Conservation (phyloP, 2,888 invertebrate genomes). For the Drosophila hamatofila region DNA sequence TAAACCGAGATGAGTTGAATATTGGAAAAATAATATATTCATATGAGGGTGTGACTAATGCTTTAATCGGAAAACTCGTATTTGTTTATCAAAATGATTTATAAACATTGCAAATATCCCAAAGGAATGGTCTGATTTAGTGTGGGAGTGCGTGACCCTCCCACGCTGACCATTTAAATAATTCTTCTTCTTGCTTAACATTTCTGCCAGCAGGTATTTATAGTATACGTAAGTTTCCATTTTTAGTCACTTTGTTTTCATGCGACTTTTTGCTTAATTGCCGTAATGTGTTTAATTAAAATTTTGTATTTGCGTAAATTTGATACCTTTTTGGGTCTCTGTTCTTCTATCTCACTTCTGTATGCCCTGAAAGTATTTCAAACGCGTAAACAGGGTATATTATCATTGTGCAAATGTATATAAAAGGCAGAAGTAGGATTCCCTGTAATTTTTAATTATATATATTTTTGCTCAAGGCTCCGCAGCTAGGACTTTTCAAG, state of each 20-base stretch:
- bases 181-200: neutral
- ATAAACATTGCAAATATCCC: neutral
- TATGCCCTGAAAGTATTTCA: neutral
- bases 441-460: neutral
- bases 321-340: constrained; percentile 43
- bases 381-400: neutral
- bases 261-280: constrained; percentile 50
- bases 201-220: neutral
- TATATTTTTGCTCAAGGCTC: neutral
- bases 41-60: neutral
- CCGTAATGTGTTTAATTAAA: constrained; percentile 72
- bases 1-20: neutral
- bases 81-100: constrained; percentile 3
- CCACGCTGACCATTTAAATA: neutral
- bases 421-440: neutral
- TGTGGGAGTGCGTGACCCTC: no score
- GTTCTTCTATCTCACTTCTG: neutral
- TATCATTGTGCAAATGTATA: neutral
- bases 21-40: neutral
- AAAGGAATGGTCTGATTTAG: neutral
- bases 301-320: constrained; percentile 53
- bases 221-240: neutral
- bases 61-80: neutral
- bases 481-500: neutral
- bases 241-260: constrained; percentile 22